phyloP scores from a whole-genome alignment of 2,797 vertebrate species.

The Helarctos malayanus region DNA sequence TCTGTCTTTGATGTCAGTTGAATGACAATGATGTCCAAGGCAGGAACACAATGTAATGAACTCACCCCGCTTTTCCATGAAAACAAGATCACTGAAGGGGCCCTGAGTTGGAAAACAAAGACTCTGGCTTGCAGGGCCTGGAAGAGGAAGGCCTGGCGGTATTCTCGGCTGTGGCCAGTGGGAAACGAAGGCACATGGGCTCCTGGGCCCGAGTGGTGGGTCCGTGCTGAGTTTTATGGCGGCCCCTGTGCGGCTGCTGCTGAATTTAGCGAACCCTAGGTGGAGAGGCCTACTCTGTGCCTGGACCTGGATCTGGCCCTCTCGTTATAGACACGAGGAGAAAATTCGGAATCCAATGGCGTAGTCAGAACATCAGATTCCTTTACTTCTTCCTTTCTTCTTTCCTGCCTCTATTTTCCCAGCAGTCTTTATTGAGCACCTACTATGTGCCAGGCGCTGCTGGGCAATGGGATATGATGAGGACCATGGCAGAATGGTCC shows the following conservation, averaged over 20 bases:
- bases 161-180: background rate
- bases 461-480: background rate
- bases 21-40: constrained; percentile 77
- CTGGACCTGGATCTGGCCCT: background rate
- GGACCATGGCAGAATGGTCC: background rate
- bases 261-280: background rate
- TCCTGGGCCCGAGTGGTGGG: fast-evolving
- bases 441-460: background rate
- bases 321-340: background rate
- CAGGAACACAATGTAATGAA: constrained; percentile 82
- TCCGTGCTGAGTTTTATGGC: fast-evolving
- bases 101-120: constrained; percentile 76
- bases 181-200: background rate
- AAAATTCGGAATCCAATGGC: background rate
- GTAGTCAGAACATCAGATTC: background rate
- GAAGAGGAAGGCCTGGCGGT: background rate
- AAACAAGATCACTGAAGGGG: constrained; percentile 75
- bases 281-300: background rate
- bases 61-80: constrained; percentile 75
- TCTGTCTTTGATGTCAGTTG: constrained; percentile 80
- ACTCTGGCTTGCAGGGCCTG: background rate
- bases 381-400: background rate
- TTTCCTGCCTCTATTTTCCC: too few relatives aligned
- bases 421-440: background rate
- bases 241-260: fast-evolving